Evolutionary conservation across 2,888 invertebrate genomes (phyloP).

Genomic region (Amiota communis): DNA sequence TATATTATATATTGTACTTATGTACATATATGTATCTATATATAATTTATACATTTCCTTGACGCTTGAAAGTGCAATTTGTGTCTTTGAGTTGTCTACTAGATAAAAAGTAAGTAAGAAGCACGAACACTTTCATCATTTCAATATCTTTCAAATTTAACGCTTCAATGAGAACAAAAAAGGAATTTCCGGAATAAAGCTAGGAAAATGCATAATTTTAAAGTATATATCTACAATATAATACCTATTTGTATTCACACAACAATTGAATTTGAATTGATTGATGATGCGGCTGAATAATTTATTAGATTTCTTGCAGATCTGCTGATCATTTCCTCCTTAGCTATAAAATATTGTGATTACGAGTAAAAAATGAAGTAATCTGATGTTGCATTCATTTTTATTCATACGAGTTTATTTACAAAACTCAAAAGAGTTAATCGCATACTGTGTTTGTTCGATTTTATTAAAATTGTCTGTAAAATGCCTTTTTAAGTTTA

Average conservation of each 20-base stretch:
- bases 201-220: not conserved
- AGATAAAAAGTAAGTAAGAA: too few species aligned
- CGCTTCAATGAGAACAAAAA: slow-evolving; percentile 51
- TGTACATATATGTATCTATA: not conserved
- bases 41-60: not conserved
- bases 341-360: too few species aligned
- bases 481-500: slow-evolving; percentile 32
- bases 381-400: not conserved
- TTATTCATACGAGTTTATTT: not conserved
- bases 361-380: not conserved
- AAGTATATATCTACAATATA: not conserved
- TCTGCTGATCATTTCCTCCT: not conserved
- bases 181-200: not conserved
- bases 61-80: not conserved
- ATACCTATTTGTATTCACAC: not conserved
- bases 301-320: slow-evolving; percentile 3
- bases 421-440: slow-evolving; percentile 16
- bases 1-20: too few species aligned
- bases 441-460: slow-evolving; percentile 55
- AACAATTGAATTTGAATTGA: not conserved
- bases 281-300: not conserved
- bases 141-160: slow-evolving; percentile 62
- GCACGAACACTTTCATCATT: not conserved
- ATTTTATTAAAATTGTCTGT: slow-evolving; percentile 52
- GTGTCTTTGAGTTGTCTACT: too few species aligned